Evolutionary conservation across 2,797 vertebrate genomes (phyloP), one percentile per base, ranked within the genome.

Genomic region (Loris lydekkerianus): DNA sequence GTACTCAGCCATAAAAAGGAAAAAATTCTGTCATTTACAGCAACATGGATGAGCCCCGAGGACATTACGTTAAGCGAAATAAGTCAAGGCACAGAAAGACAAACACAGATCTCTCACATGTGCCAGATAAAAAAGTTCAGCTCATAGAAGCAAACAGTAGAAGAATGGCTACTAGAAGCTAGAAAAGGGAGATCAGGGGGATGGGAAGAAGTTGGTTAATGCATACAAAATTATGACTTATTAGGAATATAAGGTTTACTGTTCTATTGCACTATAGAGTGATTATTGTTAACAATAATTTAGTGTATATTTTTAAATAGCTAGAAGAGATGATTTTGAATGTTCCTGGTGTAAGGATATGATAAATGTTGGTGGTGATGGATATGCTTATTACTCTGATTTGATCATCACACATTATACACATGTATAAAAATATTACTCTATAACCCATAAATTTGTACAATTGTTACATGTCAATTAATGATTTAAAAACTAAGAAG

Each of bases 131-230:
- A 77, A 77, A 53, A 77, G 46, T 77, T 20, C 31, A 53, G n/a
- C 10, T 53, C 75, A n/a, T 53, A 13, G 20, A 21, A 77, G 46
- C 21, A 56, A 77, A 56, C 18, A 21, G 46, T n/a, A 77, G 49
- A 56, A 23, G 11, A 77, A 31, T n/a, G 46, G 18, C 53, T 56
- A 56, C 49, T 77, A 77, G 49, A 53, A 21, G 49, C 20, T 56
- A 49, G 5, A 31, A 56, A 56, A 31, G 31, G 53, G 7, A 34
- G 21, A 2, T 21, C 2, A 0, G 0, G 31, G 31, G n/a, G 3
- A 34, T 23, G 34, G 49, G 49, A n/a, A 34, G 49, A 56, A 0
- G 10, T 14, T 56, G 20, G 49, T 58, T 78, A 25, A 56, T 53
- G n/a, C 20, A 78, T 5, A 56, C 31, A 78, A 34, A 78, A 56